Conservation (phyloP, 2,888 invertebrate genomes). For the Icerya purchasi region DNA sequence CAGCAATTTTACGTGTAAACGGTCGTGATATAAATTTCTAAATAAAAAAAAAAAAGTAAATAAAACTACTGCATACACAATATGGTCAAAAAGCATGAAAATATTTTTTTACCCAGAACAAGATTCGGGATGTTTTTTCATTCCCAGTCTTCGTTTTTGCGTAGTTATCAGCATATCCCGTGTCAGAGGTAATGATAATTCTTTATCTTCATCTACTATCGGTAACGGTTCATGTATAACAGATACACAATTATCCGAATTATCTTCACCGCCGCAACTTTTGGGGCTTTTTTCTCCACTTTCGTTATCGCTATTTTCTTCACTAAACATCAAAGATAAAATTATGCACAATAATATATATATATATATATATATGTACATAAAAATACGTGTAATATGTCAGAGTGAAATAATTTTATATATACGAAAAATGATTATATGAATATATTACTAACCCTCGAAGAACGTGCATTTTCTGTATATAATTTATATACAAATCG, state of each 20-base stretch:
- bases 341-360: too few relatives aligned
- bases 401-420: too few relatives aligned
- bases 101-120: not conserved
- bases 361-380: not conserved
- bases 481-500: slow-evolving; percentile 71
- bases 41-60: too few relatives aligned
- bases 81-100: slow-evolving; percentile 18
- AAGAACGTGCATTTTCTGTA: slow-evolving; percentile 34
- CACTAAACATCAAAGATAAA: too few relatives aligned
- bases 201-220: slow-evolving; percentile 69
- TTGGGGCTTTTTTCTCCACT: not conserved
- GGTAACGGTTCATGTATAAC: slow-evolving; percentile 32
- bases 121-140: not conserved
- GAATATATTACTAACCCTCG: too few relatives aligned
- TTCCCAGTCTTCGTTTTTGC: slow-evolving; percentile 35
- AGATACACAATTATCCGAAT: not conserved
- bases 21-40: too few relatives aligned
- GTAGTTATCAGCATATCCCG: slow-evolving; percentile 60
- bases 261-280: not conserved
- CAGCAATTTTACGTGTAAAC: too few relatives aligned
- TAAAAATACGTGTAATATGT: not conserved
- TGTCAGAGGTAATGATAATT: slow-evolving; percentile 43
- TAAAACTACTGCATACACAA: slow-evolving; percentile 19
- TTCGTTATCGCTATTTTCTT: not conserved
- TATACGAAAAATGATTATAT: too few relatives aligned